phyloP scores from a whole-genome alignment of 2,888 invertebrate genomes.

The Tachina grossa region DNA sequence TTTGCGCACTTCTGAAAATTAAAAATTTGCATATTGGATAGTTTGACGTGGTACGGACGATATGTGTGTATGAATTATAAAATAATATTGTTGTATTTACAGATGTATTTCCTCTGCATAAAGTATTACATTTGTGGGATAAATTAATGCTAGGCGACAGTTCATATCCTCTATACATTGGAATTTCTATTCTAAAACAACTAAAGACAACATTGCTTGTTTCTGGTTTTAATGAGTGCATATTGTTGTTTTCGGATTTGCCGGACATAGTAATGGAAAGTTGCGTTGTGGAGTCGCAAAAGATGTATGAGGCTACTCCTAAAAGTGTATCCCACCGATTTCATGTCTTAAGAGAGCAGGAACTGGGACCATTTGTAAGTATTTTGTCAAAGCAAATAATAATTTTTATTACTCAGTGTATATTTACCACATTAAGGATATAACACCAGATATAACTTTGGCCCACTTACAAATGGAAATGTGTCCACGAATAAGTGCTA shows the following conservation, averaged over 20 bases:
- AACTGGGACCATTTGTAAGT: slow-evolving; percentile 79
- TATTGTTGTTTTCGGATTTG: slow-evolving; percentile 98
- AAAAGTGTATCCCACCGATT: slow-evolving; percentile 93
- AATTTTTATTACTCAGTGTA: background rate
- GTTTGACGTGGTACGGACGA: no score
- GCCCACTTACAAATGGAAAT: slow-evolving; percentile 88
- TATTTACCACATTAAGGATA: slow-evolving; percentile 84
- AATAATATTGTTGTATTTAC: slow-evolving; percentile 73
- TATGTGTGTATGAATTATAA: background rate
- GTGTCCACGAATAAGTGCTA: slow-evolving; percentile 92
- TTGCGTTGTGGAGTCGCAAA: slow-evolving; percentile 94
- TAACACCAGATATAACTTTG: slow-evolving; percentile 86
- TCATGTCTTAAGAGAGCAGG: slow-evolving; percentile 86
- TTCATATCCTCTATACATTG: slow-evolving; percentile 96
- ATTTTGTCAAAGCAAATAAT: slow-evolving; percentile 2
- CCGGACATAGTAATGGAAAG: slow-evolving; percentile 98
- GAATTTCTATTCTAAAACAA: slow-evolving; percentile 95
- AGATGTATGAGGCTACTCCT: slow-evolving; percentile 91
- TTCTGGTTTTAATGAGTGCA: slow-evolving; percentile 99
- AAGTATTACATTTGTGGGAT: slow-evolving; percentile 99
- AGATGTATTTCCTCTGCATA: slow-evolving; percentile 99
- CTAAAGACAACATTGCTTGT: slow-evolving; percentile 91
- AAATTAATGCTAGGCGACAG: slow-evolving; percentile 96
- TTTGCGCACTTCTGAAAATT: no score
- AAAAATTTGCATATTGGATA: no score